phyloP scores from a whole-genome alignment of 2,797 vertebrate genomes.

The Channallabes apus region DNA sequence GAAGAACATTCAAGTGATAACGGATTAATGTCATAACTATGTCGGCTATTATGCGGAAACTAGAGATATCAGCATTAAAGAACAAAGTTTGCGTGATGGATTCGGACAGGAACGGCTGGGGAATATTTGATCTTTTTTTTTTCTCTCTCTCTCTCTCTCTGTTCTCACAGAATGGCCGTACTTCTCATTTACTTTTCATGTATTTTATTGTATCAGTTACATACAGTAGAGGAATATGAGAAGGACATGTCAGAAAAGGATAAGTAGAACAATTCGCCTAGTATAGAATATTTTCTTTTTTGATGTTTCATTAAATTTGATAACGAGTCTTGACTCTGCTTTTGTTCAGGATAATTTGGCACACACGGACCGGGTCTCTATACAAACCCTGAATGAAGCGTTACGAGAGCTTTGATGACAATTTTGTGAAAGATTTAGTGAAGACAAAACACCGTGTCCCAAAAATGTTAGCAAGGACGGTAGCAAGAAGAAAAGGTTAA shows the following conservation, averaged over 20 bases:
- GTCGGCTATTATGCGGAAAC: conserved; percentile 49
- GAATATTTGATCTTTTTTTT: conserved; percentile 10
- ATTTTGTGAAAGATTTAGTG: no score
- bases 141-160: not conserved
- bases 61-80: conserved; percentile 51
- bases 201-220: not conserved
- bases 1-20: conserved; percentile 67
- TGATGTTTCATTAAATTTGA: not conserved
- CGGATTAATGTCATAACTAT: conserved; percentile 72
- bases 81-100: conserved; percentile 33
- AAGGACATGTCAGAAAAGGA: not conserved
- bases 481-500: no score
- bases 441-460: no score
- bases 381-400: not conserved
- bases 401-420: not conserved
- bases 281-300: not conserved
- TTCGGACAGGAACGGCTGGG: conserved; percentile 15
- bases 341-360: no score
- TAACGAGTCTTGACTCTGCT: not conserved
- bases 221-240: not conserved
- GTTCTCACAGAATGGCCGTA: not conserved
- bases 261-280: not conserved
- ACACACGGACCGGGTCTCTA: no score
- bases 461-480: no score
- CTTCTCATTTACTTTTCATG: not conserved